A percentile compares a stretch with the other conserved stretches of the same genome.
Conservation (phyloP, 2,888 invertebrate genomes). For the Epistrophe grossulariae region DNA sequence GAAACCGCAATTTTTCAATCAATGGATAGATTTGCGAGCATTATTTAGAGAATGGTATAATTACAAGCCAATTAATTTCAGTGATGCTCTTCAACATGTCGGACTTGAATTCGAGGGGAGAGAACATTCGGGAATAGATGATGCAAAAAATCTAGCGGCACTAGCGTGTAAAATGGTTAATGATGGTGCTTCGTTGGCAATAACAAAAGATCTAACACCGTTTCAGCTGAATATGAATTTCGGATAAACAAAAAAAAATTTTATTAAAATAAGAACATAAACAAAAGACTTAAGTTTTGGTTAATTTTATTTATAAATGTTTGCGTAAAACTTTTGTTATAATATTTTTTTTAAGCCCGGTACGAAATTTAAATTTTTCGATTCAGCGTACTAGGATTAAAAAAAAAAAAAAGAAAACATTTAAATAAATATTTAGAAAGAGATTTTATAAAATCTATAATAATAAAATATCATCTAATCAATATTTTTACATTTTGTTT, state of each 20-base stretch:
- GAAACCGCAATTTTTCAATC: constrained; percentile 85
- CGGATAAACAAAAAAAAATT: constrained; percentile 74
- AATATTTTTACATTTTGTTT: neutral
- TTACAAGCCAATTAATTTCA: constrained; percentile 84
- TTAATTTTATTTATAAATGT: constrained; percentile 25
- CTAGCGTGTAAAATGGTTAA: constrained; percentile 85
- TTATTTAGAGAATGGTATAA: constrained; percentile 85
- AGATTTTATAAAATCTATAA: neutral
- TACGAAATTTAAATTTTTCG: constrained; percentile 13
- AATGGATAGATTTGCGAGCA: constrained; percentile 86
- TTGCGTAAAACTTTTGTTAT: constrained; percentile 27
- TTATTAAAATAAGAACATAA: constrained; percentile 18
- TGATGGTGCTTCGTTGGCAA: constrained; percentile 85
- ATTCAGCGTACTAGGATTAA: constrained; percentile 23
- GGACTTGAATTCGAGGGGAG: constrained; percentile 86
- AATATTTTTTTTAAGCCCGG: neutral
- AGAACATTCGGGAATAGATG: constrained; percentile 87
- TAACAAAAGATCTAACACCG: constrained; percentile 84
- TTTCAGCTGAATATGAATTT: constrained; percentile 82
- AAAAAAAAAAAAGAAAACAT: neutral
- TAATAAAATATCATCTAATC: constrained; percentile 1
- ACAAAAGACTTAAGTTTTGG: constrained; percentile 69
- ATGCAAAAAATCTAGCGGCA: constrained; percentile 86
- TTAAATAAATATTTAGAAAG: constrained; percentile 6
- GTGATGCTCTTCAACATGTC: constrained; percentile 85